Conservation (phyloP, 2,888 invertebrate genomes). For the Spisula subtruncata region DNA sequence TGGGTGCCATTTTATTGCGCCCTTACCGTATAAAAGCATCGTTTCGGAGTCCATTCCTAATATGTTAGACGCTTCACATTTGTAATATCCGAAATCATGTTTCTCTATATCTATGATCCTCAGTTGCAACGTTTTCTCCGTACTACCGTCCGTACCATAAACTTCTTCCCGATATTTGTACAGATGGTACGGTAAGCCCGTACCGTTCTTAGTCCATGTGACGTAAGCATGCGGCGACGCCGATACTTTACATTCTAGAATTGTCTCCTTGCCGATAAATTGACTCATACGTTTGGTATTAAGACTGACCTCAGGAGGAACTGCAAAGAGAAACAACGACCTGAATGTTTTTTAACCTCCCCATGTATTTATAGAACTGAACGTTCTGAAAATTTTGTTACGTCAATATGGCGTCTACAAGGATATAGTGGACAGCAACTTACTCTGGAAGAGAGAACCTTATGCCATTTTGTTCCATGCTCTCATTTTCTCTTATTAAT, state of each 20-base stretch:
- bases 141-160: conserved; percentile 72
- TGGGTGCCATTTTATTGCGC: background rate
- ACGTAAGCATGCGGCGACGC: conserved; percentile 82
- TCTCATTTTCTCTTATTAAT: too few species aligned
- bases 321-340: conserved; percentile 64
- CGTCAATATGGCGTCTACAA: too few species aligned
- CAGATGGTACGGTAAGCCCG: conserved; percentile 63
- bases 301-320: conserved; percentile 81
- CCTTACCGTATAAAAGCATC: conserved; percentile 77
- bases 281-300: conserved; percentile 81
- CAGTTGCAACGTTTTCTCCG: conserved; percentile 75
- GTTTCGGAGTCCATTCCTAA: conserved; percentile 73
- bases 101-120: conserved; percentile 74
- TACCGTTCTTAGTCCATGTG: conserved; percentile 79
- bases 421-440: too few species aligned
- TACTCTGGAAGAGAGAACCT: too few species aligned
- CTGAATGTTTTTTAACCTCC: too few species aligned
- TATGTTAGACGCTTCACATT: conserved; percentile 76
- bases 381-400: too few species aligned
- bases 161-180: conserved; percentile 73
- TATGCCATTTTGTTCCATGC: too few species aligned
- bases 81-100: conserved; percentile 77
- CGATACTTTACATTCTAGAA: conserved; percentile 83
- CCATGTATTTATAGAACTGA: too few species aligned
- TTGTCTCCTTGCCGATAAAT: conserved; percentile 80